Conservation (phyloP, 2,888 invertebrate species). For the Perizoma affinitatum region DNA sequence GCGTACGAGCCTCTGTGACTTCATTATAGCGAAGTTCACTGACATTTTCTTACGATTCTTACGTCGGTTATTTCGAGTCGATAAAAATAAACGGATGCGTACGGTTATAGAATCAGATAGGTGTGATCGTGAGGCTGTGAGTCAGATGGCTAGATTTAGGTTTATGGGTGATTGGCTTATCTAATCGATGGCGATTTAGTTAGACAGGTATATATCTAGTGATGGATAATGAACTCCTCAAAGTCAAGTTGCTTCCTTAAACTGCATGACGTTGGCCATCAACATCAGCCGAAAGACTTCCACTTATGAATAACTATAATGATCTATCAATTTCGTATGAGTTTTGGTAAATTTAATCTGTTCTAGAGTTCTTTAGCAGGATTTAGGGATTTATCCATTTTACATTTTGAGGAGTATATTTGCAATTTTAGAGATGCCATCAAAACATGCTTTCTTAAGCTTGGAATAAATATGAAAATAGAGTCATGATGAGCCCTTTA, state of each 20-base stretch:
- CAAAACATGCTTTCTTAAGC: no score
- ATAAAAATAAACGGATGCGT: slow-evolving; percentile 35
- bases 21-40: slow-evolving; percentile 58
- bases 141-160: slow-evolving; percentile 13
- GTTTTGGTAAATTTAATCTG: no score
- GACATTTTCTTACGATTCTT: slow-evolving; percentile 50
- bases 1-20: slow-evolving; percentile 56
- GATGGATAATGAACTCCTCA: neutral
- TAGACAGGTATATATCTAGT: slow-evolving; percentile 2
- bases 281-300: no score
- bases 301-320: no score
- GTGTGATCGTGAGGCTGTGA: slow-evolving; percentile 29
- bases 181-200: slow-evolving; percentile 12
- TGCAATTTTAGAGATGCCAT: no score
- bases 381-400: neutral
- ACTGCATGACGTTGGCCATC: no score
- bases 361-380: no score
- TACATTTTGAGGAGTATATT: no score
- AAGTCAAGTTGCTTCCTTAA: no score
- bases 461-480: no score
- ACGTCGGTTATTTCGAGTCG: slow-evolving; percentile 44
- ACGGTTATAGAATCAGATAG: slow-evolving; percentile 34
- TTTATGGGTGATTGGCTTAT: slow-evolving; percentile 9
- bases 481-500: no score
- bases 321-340: no score